Base-by-base conservation (phyloP, 2,797 vertebrate genomes). In the Sebastes matsubarae region DNA sequence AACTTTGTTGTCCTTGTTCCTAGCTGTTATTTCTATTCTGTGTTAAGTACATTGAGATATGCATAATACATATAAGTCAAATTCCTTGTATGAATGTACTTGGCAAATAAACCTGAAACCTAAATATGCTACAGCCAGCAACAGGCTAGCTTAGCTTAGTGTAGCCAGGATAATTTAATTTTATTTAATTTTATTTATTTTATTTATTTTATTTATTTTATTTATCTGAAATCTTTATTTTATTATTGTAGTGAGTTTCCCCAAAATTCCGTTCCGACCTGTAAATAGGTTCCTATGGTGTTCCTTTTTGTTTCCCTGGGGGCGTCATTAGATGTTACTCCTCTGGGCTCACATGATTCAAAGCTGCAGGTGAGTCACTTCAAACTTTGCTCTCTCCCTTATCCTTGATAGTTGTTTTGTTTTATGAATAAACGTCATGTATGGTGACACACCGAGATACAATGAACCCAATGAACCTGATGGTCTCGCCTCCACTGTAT, bases 321-420 rank as follows among this genome's bases (percentile, higher is more conserved):
- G 50, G 14, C 50, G 20, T n/a, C 18, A 52, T 52, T 52, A n/a
- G 8, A n/a, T 52, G 50, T 52, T 52, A 52, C 50, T 0, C 50
- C 50, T 9, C 42, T 46, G 42, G 16, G 42, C 16, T 46, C 16
- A 8, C 42, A 18, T 1, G 3, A 3, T 9, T 52, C 20, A 3
- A 52, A 52, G 8, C 50, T 52, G 50, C 50, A 52, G 50, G 50
- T n/a, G 50, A n/a, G 50, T 52, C 50, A n/a, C 50, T n/a, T 52
- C 20, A 20, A 0, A 52, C 1, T n/a, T 52, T 52, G 8, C 20
- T 10, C 50, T 52, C 8, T n/a, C 8, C 8, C 0, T 52, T 9
- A 46, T 46, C 42, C 7, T 18, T n/a, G 50, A 52, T n/a, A 52
- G 18, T 52, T n/a, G 18, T 52, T 52, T 52, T n/a, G 50, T 52